Conservation (phyloP, 2,797 vertebrate species). For the Enteromius anoplus region DNA sequence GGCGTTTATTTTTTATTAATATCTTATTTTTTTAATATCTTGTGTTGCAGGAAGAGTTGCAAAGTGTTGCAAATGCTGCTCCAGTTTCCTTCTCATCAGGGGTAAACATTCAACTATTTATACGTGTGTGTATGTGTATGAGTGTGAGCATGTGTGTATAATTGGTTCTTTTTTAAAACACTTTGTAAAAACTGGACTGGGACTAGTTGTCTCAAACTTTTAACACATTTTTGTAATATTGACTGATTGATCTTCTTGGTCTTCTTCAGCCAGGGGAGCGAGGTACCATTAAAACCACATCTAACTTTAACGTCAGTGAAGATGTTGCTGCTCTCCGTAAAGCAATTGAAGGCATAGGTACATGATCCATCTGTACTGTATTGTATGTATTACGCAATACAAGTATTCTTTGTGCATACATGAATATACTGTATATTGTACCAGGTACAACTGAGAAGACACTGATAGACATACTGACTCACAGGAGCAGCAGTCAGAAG, state of each 20-base stretch:
- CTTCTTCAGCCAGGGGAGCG: constrained; percentile 67
- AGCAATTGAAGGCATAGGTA: constrained; percentile 81
- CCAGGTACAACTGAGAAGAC: constrained; percentile 78
- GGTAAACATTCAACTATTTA: constrained; percentile 48
- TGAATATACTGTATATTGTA: not conserved
- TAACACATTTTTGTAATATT: not conserved
- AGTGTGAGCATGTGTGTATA: not conserved
- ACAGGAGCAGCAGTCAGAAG: constrained; percentile 73
- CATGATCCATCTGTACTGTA: not conserved
- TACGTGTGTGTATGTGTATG: not conserved
- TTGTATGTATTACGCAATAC: not conserved
- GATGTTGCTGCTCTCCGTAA: constrained; percentile 76
- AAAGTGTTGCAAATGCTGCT: constrained; percentile 55
- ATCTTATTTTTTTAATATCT: not conserved
- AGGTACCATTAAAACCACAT: constrained; percentile 73
- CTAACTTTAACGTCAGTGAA: constrained; percentile 70
- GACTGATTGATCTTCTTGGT: not conserved
- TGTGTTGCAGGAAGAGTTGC: constrained; percentile 67
- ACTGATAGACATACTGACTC: constrained; percentile 74
- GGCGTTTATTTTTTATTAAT: not conserved
- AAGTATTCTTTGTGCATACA: not conserved
- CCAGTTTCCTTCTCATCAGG: constrained; percentile 42
- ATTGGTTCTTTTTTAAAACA: not conserved
- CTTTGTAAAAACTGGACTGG: not conserved
- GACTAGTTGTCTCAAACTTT: not conserved